These are phyloP conservation scores for Gadopsis bispinosus DNA, from an alignment of 2,797 vertebrate species.

Conservation along the genomic window DNA sequence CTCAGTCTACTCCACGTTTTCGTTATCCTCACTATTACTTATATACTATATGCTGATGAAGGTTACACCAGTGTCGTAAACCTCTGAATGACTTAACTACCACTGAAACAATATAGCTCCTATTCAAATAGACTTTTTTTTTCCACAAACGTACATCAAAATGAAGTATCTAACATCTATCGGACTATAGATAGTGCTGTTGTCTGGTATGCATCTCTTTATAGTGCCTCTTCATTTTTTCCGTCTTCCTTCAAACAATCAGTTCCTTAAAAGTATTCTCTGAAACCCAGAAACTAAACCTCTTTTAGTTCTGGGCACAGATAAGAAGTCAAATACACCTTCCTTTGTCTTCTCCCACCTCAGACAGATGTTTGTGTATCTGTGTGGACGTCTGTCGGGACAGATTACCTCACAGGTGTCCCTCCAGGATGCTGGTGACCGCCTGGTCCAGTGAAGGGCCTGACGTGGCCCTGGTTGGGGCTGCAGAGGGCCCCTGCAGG, in stretches of 20 bases:
- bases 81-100: conserved; percentile 79
- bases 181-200: conserved; percentile 74
- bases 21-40: conserved; percentile 78
- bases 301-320: conserved; percentile 41
- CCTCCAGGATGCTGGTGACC: conserved; percentile 84
- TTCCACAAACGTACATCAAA: conserved; percentile 78
- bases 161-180: conserved; percentile 81
- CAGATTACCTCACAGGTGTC: conserved; percentile 77
- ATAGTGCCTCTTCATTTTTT: conserved; percentile 67
- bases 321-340: conserved; percentile 28
- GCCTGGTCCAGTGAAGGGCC: conserved; percentile 80
- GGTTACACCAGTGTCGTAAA: conserved; percentile 76
- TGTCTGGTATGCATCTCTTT: conserved; percentile 74
- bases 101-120: conserved; percentile 81
- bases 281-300: conserved; percentile 38
- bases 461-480: conserved; percentile 66
- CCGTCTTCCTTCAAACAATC: conserved; percentile 51
- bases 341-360: conserved; percentile 13
- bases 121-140: conserved; percentile 77
- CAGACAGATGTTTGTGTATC: conserved; percentile 27
- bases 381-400: conserved; percentile 16
- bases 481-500: conserved; percentile 81
- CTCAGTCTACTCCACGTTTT: conserved; percentile 77
- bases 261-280: conserved; percentile 53
- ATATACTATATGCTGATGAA: conserved; percentile 83